Conservation (phyloP, 2,797 vertebrate species). For the Sebastes trivittatus region DNA sequence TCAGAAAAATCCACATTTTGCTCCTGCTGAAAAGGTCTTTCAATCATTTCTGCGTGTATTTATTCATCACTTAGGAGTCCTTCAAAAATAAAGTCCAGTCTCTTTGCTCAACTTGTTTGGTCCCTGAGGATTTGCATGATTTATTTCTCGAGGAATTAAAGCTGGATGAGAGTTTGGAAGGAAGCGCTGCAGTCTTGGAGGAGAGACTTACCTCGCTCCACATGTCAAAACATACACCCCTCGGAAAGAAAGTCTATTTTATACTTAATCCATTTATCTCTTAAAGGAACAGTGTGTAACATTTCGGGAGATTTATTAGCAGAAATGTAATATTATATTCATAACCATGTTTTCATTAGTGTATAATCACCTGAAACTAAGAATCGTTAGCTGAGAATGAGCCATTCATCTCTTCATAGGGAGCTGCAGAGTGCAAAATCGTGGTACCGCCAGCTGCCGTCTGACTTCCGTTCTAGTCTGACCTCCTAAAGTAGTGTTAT, state of each 20-base stretch:
- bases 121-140: constrained; percentile 54
- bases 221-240: constrained; percentile 11
- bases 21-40: constrained; percentile 2
- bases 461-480: too few species aligned
- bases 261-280: constrained; percentile 9
- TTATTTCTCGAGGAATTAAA: constrained; percentile 44
- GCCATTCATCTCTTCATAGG: too few species aligned
- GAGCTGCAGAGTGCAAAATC: too few species aligned
- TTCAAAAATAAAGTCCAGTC: constrained; percentile 31
- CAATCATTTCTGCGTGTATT: constrained; percentile 13
- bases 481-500: too few species aligned
- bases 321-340: too few species aligned
- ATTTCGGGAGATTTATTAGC: too few species aligned
- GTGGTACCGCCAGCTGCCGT: too few species aligned
- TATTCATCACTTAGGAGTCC: constrained; percentile 21
- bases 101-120: constrained; percentile 12
- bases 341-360: too few species aligned
- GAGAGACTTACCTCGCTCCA: neutral
- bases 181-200: neutral
- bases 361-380: too few species aligned
- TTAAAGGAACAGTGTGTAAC: neutral
- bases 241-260: neutral
- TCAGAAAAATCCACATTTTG: constrained; percentile 20
- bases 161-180: neutral
- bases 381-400: too few species aligned